Conservation (phyloP, 2,888 invertebrate species). For the Elysia crispata region DNA sequence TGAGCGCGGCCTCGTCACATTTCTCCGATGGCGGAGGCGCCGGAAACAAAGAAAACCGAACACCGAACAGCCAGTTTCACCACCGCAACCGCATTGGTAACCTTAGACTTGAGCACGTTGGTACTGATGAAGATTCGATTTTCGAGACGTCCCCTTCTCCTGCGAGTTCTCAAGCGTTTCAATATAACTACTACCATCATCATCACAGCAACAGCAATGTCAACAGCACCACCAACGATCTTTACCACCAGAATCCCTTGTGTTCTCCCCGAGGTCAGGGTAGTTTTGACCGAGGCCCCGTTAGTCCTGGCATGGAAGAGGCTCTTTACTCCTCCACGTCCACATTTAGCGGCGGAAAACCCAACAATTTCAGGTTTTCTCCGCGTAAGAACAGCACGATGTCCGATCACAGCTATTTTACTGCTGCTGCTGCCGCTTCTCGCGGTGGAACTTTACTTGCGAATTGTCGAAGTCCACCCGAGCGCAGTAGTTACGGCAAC, state of each 20-base stretch:
- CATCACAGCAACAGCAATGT: neutral
- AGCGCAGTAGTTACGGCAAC: neutral
- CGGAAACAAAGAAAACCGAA: constrained; percentile 41
- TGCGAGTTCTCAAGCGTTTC: no score
- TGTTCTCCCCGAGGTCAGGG: neutral
- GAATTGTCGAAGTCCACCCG: neutral
- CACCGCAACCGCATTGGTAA: neutral
- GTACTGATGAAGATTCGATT: no score
- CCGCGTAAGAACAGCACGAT: neutral
- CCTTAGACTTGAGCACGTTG: neutral
- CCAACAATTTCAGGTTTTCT: neutral
- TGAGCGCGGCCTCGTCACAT: constrained; percentile 13
- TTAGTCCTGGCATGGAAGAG: constrained; percentile 34
- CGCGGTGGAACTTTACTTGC: neutral
- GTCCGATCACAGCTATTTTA: neutral
- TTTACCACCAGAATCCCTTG: constrained; percentile 14
- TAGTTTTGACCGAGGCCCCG: constrained; percentile 33
- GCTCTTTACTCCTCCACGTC: constrained; percentile 29
- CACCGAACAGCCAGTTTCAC: constrained; percentile 5
- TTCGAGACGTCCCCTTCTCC: no score
- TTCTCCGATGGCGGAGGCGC: constrained; percentile 5
- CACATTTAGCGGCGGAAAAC: constrained; percentile 22
- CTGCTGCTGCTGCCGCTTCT: neutral
- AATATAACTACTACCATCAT: no score
- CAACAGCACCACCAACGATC: neutral